These are phyloP conservation scores for Vulpes vulpes DNA, from an alignment of 2,113 vertebrate species.

Conservation along the genomic window DNA sequence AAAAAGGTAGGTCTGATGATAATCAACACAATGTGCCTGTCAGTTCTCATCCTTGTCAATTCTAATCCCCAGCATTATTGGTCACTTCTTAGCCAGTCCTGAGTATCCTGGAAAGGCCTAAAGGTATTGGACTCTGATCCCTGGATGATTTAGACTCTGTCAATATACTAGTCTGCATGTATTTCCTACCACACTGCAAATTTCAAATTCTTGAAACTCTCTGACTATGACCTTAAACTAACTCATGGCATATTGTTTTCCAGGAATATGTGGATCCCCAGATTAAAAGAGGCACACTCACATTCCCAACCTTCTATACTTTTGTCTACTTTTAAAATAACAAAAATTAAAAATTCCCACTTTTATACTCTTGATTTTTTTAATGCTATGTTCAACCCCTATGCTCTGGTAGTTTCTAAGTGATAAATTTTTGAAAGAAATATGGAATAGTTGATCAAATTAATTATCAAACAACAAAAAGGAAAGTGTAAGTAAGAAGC, in stretches of 20 bases:
- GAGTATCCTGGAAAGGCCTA: background rate
- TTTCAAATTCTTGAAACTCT: slow-evolving; percentile 52
- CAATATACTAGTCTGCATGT: background rate
- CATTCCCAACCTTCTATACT: background rate
- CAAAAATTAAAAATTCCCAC: background rate
- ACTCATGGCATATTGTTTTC: background rate
- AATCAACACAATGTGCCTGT: background rate
- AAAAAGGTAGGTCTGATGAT: background rate
- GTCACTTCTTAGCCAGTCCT: slow-evolving; percentile 19
- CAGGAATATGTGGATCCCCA: background rate
- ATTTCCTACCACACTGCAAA: background rate
- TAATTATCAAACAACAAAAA: background rate
- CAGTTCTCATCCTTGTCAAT: background rate
- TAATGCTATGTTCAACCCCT: background rate
- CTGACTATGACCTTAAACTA: slow-evolving; percentile 5
- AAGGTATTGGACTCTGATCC: slow-evolving; percentile 12
- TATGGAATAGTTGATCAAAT: background rate
- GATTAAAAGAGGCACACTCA: slow-evolving; percentile 1
- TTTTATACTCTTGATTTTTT: slow-evolving; percentile 28
- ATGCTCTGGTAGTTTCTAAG: background rate
- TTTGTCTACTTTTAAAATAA: background rate
- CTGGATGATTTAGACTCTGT: slow-evolving; percentile 3
- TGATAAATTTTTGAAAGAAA: slow-evolving; percentile 36
- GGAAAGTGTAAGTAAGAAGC: background rate
- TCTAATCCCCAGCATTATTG: background rate